A percentile compares a stretch with the other conserved stretches of the same genome.
Conservation (phyloP, 2,888 invertebrate genomes). For the Lasioglossum malachurum region DNA sequence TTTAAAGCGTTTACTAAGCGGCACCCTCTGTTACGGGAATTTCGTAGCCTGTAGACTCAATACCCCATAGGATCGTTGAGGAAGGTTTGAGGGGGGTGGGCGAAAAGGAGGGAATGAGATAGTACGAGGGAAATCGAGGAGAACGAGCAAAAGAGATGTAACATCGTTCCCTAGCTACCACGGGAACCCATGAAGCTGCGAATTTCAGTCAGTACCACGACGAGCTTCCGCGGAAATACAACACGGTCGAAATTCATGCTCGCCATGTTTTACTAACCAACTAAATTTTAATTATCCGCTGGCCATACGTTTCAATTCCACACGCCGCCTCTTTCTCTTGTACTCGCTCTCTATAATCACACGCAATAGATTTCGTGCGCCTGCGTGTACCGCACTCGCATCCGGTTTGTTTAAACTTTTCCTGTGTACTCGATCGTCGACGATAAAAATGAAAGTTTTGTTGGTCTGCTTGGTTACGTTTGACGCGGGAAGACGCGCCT, state of each 20-base stretch:
- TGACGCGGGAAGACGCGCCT: no score
- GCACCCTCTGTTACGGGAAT: slow-evolving; percentile 71
- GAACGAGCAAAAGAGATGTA: slow-evolving; percentile 57
- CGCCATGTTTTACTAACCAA: slow-evolving; percentile 36
- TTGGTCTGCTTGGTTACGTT: background rate
- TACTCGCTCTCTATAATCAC: background rate
- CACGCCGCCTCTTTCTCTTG: background rate
- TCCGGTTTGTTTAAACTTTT: background rate
- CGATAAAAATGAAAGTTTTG: background rate
- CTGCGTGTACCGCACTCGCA: background rate
- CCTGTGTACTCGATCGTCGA: background rate
- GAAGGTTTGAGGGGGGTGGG: slow-evolving; percentile 26
- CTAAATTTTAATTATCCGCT: slow-evolving; percentile 30
- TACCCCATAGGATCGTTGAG: slow-evolving; percentile 65
- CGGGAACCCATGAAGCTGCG: slow-evolving; percentile 71
- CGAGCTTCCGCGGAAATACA: slow-evolving; percentile 75
- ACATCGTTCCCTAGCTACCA: slow-evolving; percentile 71
- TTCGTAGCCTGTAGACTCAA: slow-evolving; percentile 69
- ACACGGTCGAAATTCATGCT: slow-evolving; percentile 62
- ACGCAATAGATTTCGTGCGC: background rate
- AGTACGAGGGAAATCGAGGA: slow-evolving; percentile 37
- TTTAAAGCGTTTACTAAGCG: slow-evolving; percentile 70
- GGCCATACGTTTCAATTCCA: background rate
- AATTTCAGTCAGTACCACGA: slow-evolving; percentile 76
- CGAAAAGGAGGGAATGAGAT: slow-evolving; percentile 49